Base-by-base conservation (phyloP, 2,797 vertebrate species). In the Sebastes cheni region DNA sequence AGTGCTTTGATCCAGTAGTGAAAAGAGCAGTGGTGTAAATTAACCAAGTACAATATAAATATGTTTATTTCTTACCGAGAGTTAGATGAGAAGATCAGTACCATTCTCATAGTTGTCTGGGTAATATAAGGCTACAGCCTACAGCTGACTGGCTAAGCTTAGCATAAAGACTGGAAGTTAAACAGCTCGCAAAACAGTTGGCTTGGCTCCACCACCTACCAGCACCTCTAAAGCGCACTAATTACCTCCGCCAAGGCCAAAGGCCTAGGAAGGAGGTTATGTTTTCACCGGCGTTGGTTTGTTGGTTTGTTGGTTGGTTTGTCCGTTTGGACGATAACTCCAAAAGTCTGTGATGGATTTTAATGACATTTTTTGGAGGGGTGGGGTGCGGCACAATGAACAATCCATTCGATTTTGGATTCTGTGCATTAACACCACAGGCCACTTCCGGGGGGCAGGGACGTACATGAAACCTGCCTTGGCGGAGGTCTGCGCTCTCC, bases 291-390 rank as follows among this genome's bases (percentile, higher is more conserved):
- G 39, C 39, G 14, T 42, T 42, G 39, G 14, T 42, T 42, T 42
- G 39, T 42, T 42, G 39, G 36, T 39, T 39, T 39, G 13, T 39
- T 39, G 13, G 39, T 42, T 42, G 14, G 39, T 42, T 42, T 42
- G 39, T 42, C 39, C 39, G 39, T 42, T 42, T 42, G 39, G 39
- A 42, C 39, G 0, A 42, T 16, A 16, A 42, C 39, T 42, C 0
- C 14, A 42, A 42, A 0, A 16, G 14, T 42, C 14, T 0, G 6
- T 1, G 39, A 42, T 16, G 39, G 6, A 42, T 42, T 42, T 42
- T 16, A 42, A 42, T 42, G 39, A 16, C 0, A 1, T 42, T 42
- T 16, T 42, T 42, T 42, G 14, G 39, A 42, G 14, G 39, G 6
- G 14, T 42, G 39, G 14, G 39, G 39, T 42, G 14, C 5, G 6